These are phyloP conservation scores for Ceratina australensis DNA, from an alignment of 1,140 invertebrate species.

Conservation along the genomic window DNA sequence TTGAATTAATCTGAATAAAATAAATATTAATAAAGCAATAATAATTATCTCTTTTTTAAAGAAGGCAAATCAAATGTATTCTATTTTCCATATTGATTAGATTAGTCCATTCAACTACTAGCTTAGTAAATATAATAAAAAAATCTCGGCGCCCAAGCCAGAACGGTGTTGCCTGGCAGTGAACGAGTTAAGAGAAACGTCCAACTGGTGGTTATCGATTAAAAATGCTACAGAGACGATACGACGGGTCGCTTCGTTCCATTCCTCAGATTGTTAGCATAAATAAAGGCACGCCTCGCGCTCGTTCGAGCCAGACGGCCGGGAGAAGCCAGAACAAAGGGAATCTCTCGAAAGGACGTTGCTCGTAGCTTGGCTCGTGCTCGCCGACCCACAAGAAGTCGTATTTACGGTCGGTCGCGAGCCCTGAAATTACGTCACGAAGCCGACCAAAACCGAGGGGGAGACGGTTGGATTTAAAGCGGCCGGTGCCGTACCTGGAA, in stretches of 20 bases:
- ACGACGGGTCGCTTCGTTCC: not conserved
- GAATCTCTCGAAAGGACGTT: constrained; percentile 44
- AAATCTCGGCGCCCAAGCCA: no score
- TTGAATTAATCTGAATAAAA: no score
- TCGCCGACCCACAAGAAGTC: constrained; percentile 43
- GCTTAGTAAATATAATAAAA: no score
- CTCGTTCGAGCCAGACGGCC: constrained; percentile 31
- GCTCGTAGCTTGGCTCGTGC: constrained; percentile 56
- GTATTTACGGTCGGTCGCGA: constrained; percentile 50
- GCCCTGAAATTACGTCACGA: constrained; percentile 64
- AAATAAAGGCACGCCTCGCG: constrained; percentile 33
- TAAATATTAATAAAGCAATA: no score
- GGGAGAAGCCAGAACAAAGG: constrained; percentile 36
- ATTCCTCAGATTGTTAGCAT: not conserved
- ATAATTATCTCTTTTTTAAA: no score
- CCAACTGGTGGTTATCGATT: no score
- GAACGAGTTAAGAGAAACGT: no score
- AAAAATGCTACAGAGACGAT: not conserved
- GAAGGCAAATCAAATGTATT: no score
- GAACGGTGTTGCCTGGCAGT: no score
- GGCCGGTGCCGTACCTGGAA: constrained; percentile 85
- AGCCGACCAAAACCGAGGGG: constrained; percentile 64
- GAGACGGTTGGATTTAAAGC: not conserved
- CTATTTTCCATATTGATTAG: no score
- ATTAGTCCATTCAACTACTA: no score